These are phyloP conservation scores for Nanorana parkeri DNA, from an alignment of 2,113 vertebrate genomes.

Conservation along the genomic window DNA sequence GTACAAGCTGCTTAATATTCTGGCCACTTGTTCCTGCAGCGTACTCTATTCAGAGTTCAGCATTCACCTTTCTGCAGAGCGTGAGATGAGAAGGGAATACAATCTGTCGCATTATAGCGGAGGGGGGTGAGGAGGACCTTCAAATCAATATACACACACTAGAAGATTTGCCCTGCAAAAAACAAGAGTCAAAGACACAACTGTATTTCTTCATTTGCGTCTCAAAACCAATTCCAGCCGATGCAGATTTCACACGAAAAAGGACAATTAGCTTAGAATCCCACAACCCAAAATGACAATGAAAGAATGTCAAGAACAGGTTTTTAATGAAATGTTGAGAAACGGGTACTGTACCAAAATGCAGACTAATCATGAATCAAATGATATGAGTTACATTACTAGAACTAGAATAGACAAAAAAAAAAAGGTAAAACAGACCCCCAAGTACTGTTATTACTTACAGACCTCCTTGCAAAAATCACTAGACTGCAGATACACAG, in stretches of 20 bases:
- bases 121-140: constrained; percentile 50
- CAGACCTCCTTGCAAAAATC: constrained; percentile 36
- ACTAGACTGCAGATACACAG: constrained; percentile 1
- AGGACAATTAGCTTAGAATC: background rate
- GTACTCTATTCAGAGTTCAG: constrained; percentile 58
- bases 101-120: constrained; percentile 38
- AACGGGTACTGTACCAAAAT: background rate
- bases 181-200: background rate
- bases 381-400: background rate
- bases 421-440: background rate
- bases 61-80: constrained; percentile 49
- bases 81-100: constrained; percentile 60
- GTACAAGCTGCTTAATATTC: constrained; percentile 70
- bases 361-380: background rate
- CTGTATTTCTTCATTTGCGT: background rate
- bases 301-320: background rate
- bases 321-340: background rate
- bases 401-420: too few relatives aligned
- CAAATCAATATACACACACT: constrained; percentile 40
- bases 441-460: background rate
- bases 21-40: constrained; percentile 67
- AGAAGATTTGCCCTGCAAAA: constrained; percentile 70
- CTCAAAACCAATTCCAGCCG: background rate
- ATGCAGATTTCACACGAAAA: too few relatives aligned
- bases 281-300: background rate